Percentiles rank a stretch among this genome's conserved stretches.
These are phyloP conservation scores for Remorina albescens DNA, from an alignment of 2,797 vertebrate genomes.

Conservation along the genomic window DNA sequence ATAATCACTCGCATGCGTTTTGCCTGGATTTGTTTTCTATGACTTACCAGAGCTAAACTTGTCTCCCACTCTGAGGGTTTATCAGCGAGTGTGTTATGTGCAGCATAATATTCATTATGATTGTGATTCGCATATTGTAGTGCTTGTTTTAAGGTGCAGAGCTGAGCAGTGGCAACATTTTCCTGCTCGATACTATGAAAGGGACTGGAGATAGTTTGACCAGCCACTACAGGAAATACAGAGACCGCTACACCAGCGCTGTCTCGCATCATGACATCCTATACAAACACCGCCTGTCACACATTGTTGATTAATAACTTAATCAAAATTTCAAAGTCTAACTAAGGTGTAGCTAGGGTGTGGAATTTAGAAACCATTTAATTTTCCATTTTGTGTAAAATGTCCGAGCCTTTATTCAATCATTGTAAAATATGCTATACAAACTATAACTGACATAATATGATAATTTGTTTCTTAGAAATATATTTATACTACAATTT, in stretches of 20 bases:
- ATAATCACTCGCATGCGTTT: neutral
- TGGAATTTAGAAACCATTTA: constrained; percentile 29
- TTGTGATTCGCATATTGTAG: neutral
- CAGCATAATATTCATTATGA: neutral
- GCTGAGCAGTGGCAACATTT: neutral
- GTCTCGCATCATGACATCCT: neutral
- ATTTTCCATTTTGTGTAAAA: neutral
- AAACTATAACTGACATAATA: neutral
- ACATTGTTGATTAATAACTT: neutral
- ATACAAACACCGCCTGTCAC: neutral
- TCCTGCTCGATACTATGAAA: neutral
- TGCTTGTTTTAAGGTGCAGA: neutral
- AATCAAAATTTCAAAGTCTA: constrained; percentile 11
- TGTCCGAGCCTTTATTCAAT: neutral
- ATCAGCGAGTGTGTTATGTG: neutral
- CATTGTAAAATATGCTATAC: neutral
- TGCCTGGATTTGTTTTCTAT: neutral
- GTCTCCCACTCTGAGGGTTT: neutral
- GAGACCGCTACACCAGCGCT: neutral
- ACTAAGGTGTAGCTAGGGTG: neutral
- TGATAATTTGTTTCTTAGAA: neutral
- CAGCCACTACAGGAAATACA: too few relatives aligned
- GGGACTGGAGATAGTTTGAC: neutral
- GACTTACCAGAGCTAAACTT: neutral
- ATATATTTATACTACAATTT: too few relatives aligned